A percentile compares a stretch with the other conserved stretches of the same genome.
phyloP scores from a whole-genome alignment of 2,888 invertebrate species.

The Conus canariensis region DNA sequence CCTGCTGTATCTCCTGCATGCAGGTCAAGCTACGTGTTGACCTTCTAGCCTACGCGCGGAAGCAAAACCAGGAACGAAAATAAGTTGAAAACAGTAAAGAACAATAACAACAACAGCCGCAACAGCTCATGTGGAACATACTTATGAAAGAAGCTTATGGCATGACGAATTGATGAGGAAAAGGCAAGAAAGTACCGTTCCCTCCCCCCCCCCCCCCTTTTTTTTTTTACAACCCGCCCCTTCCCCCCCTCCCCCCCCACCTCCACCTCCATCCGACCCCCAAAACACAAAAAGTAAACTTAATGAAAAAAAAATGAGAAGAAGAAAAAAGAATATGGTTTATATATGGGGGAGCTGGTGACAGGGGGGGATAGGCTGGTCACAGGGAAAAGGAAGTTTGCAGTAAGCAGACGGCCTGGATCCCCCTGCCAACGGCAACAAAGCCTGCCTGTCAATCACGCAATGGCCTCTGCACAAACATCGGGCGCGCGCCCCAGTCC shows the following conservation, averaged over 20 bases:
- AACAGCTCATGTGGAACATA: too few species aligned
- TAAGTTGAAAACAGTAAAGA: too few species aligned
- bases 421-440: not conserved
- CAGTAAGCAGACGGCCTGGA: not conserved
- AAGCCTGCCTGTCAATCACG: constrained; percentile 2
- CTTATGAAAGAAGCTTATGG: not conserved
- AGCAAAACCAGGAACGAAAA: too few species aligned
- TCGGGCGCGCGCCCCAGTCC: not conserved
- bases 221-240: too few species aligned
- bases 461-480: constrained; percentile 18
- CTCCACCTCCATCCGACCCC: too few species aligned
- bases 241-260: too few species aligned
- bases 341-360: not conserved
- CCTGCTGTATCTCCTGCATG: too few species aligned
- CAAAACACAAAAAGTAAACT: too few species aligned
- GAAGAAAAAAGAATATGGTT: not conserved
- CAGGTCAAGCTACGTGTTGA: too few species aligned
- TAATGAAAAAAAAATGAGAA: not conserved
- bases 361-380: not conserved
- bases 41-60: too few species aligned
- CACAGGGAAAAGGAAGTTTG: not conserved
- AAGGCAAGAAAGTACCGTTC: not conserved
- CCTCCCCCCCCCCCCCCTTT: too few species aligned
- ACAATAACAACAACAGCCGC: too few species aligned
- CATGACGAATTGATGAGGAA: not conserved